Percentiles rank a stretch among this genome's conserved stretches.
Evolutionary conservation across 2,113 vertebrate genomes (phyloP).

Genomic region (Numenius arquata): DNA sequence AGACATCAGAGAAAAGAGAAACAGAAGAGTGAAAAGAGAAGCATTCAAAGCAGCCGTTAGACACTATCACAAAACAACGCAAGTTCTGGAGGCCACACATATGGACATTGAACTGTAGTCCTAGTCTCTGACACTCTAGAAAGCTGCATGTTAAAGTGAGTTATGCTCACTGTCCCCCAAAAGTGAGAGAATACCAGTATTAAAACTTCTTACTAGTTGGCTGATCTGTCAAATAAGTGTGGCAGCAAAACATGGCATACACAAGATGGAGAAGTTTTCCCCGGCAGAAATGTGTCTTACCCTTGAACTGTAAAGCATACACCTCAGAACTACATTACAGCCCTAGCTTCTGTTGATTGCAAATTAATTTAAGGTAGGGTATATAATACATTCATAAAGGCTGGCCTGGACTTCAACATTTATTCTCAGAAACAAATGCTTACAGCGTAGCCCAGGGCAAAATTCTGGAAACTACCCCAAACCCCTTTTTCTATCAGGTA

Average conservation of each 20-base stretch:
- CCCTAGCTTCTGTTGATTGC: neutral
- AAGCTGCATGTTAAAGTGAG: neutral
- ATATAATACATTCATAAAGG: neutral
- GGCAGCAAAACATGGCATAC: neutral
- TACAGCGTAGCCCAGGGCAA: neutral
- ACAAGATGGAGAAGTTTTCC: neutral
- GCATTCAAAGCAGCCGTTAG: neutral
- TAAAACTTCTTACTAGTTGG: neutral
- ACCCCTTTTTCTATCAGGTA: neutral
- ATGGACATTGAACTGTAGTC: neutral
- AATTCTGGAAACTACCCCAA: neutral
- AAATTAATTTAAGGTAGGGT: neutral
- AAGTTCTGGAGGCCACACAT: neutral
- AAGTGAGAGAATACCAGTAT: neutral
- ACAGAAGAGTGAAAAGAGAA: neutral
- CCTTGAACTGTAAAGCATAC: neutral
- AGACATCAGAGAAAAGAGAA: slow-evolving; percentile 10
- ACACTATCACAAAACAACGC: neutral
- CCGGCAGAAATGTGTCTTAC: neutral
- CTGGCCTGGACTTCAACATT: neutral
- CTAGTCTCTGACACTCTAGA: neutral
- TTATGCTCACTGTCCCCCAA: neutral
- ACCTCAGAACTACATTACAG: neutral
- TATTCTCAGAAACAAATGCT: neutral
- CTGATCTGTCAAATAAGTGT: neutral